Evolutionary conservation across 2,888 invertebrate genomes (phyloP), one percentile per base, ranked within the genome.

Genomic region (Oxystoma pomonae): DNA sequence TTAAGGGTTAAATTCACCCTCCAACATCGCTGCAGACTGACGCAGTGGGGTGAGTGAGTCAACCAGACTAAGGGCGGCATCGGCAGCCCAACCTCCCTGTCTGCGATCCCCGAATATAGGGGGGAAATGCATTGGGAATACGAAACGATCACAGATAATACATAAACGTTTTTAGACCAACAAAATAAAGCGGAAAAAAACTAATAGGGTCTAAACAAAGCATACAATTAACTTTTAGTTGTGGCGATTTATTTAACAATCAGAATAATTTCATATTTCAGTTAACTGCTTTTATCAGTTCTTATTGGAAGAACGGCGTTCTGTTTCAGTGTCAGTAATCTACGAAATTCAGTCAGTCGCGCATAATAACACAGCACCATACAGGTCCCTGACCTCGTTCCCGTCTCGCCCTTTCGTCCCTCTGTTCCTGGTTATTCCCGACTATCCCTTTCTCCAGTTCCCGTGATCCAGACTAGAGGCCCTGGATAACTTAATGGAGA

Each of bases 331-430:
- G n/a, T n/a, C n/a, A n/a, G n/a, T 7, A 35, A 35, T 35, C 35
- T 35, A 35, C 35, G 35, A 35, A 3, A 3, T 35, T 12, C 16
- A 22, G 18, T 52, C 60, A 55, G 55, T 55, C 20, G 19, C 55
- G 59, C 52, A 59, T 17, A 21, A 22, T 52, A 59, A 20, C 53
- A 55, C 52, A 55, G 52, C 53, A 55, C 22, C 20, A 20, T n/a
- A 5, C 61, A 65, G 67, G 67, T 67, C 65, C 67, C 67, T 67
- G 67, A 67, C 67, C 67, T 67, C 67, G 67, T 59, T 67, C 67
- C 67, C 67, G 65, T 67, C 67, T 65, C 67, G 65, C 65, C 65
- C 65, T 65, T 67, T 35, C 55, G 35, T 20, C 59, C 58, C 22
- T 35, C 35, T 35, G 35, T 35, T 35, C 35, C 35, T 12, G 35